Evolutionary conservation across 2,888 invertebrate genomes (phyloP).

Genomic region (Troides oblongomaculatus): DNA sequence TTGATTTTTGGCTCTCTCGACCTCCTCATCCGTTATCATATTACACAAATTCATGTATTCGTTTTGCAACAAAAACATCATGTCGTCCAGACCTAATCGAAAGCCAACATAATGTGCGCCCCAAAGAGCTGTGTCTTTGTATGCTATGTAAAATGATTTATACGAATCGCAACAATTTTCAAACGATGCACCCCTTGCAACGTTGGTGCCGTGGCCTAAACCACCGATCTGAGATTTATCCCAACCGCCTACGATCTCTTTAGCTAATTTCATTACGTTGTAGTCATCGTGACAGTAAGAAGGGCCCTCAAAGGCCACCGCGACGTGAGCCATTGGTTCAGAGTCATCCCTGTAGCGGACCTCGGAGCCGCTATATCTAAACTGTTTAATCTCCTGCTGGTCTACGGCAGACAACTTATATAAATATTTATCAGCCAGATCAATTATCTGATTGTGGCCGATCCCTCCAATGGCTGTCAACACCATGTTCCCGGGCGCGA

Average conservation of each 20-base stretch:
- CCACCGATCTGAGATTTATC: slow-evolving; percentile 93
- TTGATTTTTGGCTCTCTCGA: slow-evolving; percentile 93
- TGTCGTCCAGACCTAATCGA: slow-evolving; percentile 83
- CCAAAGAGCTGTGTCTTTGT: slow-evolving; percentile 98
- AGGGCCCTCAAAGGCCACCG: slow-evolving; percentile 94
- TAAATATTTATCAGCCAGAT: slow-evolving; percentile 87
- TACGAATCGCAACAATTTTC: slow-evolving; percentile 90
- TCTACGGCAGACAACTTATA: slow-evolving; percentile 79
- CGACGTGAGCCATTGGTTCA: slow-evolving; percentile 93
- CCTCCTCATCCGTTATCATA: slow-evolving; percentile 90
- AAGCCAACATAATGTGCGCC: slow-evolving; percentile 91
- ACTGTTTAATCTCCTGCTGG: slow-evolving; percentile 64
- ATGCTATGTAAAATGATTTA: slow-evolving; percentile 97
- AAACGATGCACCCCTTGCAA: slow-evolving; percentile 86
- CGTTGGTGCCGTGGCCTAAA: slow-evolving; percentile 86
- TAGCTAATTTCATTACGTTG: slow-evolving; percentile 95
- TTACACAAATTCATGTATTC: slow-evolving; percentile 94
- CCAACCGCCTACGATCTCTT: slow-evolving; percentile 94
- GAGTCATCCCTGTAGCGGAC: slow-evolving; percentile 93
- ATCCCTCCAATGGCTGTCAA: slow-evolving; percentile 96
- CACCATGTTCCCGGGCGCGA: slow-evolving; percentile 93
- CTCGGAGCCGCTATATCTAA: slow-evolving; percentile 93
- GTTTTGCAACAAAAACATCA: slow-evolving; percentile 85
- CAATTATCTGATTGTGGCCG: slow-evolving; percentile 88
- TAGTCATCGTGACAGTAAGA: slow-evolving; percentile 95